phyloP scores from a whole-genome alignment of 2,888 invertebrate species.

The Cyaniris semiargus region DNA sequence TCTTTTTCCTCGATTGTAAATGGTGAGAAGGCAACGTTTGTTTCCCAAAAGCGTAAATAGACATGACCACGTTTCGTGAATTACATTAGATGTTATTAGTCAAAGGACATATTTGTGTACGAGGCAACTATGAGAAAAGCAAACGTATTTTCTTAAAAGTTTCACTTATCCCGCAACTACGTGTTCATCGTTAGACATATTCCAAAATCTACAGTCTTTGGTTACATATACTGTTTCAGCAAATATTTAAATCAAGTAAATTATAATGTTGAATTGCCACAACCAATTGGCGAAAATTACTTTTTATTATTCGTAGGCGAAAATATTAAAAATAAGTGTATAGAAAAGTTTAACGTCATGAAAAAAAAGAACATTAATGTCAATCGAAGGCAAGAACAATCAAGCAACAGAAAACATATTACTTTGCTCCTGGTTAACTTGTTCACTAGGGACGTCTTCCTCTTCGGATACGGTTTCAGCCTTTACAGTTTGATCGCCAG shows the following conservation, averaged over 20 bases:
- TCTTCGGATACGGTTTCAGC: no score
- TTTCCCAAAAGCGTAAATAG: neutral
- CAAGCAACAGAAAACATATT: neutral
- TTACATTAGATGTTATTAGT: neutral
- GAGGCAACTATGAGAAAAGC: neutral
- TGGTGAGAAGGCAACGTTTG: neutral
- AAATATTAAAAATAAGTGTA: neutral
- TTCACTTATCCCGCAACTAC: neutral
- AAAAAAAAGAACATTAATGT: neutral
- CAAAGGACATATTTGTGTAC: neutral
- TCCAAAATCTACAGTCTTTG: neutral
- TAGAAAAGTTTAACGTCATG: no score
- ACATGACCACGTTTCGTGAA: neutral
- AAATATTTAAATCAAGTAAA: neutral
- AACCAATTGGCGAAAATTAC: no score
- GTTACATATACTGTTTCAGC: neutral
- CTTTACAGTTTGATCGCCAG: no score
- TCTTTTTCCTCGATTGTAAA: neutral
- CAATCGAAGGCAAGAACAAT: neutral
- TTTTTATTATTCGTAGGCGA: no score
- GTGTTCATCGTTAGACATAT: neutral
- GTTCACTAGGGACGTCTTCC: no score
- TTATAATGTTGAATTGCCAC: neutral
- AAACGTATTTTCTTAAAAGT: neutral
- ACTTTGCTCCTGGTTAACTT: neutral